Conservation (phyloP, 2,797 vertebrate genomes). For the Gallirallus australis region DNA sequence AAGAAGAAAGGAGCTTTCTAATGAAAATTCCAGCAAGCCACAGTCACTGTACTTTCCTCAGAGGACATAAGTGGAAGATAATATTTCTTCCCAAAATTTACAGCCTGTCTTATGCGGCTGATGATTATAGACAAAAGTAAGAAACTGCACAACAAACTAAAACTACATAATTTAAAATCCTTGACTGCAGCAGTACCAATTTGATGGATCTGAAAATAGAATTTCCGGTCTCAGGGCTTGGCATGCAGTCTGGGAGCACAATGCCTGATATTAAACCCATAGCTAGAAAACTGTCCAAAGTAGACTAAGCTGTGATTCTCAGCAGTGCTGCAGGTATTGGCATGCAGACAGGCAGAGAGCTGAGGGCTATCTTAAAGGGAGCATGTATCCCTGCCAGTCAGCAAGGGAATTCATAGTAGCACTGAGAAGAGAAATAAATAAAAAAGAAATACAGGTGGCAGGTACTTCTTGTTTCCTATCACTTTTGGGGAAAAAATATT, state of each 20-base stretch:
- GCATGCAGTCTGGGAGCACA: neutral
- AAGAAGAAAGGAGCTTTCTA: neutral
- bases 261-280: neutral
- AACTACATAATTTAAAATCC: neutral
- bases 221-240: neutral
- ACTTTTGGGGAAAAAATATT: neutral
- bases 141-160: neutral
- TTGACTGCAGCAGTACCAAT: neutral
- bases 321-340: neutral
- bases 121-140: neutral
- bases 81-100: neutral
- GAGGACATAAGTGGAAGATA: neutral
- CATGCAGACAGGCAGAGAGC: neutral
- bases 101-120: neutral
- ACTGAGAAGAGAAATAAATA: too few species aligned
- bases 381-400: neutral
- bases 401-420: neutral
- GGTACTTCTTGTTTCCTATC: neutral
- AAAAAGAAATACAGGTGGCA: neutral
- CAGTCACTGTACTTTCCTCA: neutral
- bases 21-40: neutral
- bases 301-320: neutral
- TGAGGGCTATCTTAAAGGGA: neutral
- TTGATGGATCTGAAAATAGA: constrained; percentile 26
- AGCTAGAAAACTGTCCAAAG: neutral